Conservation (phyloP, 2,888 invertebrate genomes). For the Ophioninae sp. region DNA sequence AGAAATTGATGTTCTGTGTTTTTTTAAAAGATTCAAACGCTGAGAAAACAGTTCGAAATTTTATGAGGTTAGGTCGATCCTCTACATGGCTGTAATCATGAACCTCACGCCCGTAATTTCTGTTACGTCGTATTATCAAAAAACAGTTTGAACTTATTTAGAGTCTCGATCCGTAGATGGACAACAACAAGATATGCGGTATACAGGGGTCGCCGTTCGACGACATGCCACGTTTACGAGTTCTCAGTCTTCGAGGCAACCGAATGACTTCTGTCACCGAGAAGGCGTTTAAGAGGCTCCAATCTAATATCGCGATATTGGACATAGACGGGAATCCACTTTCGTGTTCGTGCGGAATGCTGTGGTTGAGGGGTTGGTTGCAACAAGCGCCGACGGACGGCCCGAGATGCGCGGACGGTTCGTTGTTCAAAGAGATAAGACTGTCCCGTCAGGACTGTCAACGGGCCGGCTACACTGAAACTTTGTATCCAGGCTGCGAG, state of each 20-base stretch:
- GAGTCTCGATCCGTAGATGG: constrained; percentile 82
- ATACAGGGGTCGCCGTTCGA: constrained; percentile 91
- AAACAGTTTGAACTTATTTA: no score
- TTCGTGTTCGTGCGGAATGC: constrained; percentile 89
- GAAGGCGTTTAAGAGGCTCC: constrained; percentile 87
- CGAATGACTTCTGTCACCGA: constrained; percentile 89
- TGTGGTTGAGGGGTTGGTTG: constrained; percentile 93
- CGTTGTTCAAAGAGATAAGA: constrained; percentile 87
- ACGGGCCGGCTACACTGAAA: constrained; percentile 82
- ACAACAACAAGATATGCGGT: constrained; percentile 91
- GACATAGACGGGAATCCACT: constrained; percentile 94
- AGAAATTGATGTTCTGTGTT: no score
- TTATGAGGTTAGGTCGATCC: no score
- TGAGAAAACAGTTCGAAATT: no score
- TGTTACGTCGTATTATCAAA: no score
- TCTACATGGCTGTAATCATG: no score
- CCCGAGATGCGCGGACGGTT: constrained; percentile 90
- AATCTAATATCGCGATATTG: constrained; percentile 91
- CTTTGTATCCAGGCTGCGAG: constrained; percentile 87
- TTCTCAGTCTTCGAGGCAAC: constrained; percentile 90
- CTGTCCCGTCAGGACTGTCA: constrained; percentile 87
- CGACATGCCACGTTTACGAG: constrained; percentile 91
- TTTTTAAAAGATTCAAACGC: no score
- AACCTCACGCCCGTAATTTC: no score
- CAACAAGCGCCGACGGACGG: constrained; percentile 88